Base-by-base conservation (phyloP, 35 echinoderm and acorn worm genomes). In the Strongylocentrotus purpuratus region DNA sequence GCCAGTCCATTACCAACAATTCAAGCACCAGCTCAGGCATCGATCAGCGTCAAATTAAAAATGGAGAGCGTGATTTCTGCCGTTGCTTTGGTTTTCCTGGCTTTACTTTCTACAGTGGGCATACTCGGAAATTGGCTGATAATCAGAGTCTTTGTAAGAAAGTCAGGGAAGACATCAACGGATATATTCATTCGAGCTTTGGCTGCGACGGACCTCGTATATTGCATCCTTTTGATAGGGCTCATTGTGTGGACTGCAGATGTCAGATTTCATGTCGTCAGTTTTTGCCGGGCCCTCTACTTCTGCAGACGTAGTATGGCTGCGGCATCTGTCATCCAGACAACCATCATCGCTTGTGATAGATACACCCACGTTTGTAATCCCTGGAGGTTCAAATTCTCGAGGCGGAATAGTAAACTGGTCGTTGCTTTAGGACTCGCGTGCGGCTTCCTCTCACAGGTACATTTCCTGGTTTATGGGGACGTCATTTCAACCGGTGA, bases 161-260 rank as follows among this genome's bases (percentile, higher is more conserved):
- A 89, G 12, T 31, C 14, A 46, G 3, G 33, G 25, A 89, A 89
- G n/a, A 89, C 18, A 2, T 89, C 87, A 45, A 89, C 87, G 4
- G 87, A 89, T 89, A 9, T 89, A 89, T 89, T 89, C 32, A 89
- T 89, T 28, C 32, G 45, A 4, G 87, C 87, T 89, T 22, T 89
- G 33, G 87, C 87, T 33, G 87, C 12, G 45, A 89, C 45, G 17
- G 87, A 89, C 87, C 31, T 89, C 33, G 32, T 89, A 25, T 45
- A 7, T 89, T 89, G 31, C 20, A 15, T 89, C 4, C 32, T 89
- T 4, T 46, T 89, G 33, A 46, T 46, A 17, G 87, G 87, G 8
- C 33, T 89, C 15, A 89, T 89, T 3, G 32, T 41, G 14, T 89
- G 87, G 87, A 89, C n/a, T 13, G 33, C 45, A 45, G 32, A 18